Base-by-base conservation (phyloP, 2,888 invertebrate species). In the Rambutsinella grinnellia region DNA sequence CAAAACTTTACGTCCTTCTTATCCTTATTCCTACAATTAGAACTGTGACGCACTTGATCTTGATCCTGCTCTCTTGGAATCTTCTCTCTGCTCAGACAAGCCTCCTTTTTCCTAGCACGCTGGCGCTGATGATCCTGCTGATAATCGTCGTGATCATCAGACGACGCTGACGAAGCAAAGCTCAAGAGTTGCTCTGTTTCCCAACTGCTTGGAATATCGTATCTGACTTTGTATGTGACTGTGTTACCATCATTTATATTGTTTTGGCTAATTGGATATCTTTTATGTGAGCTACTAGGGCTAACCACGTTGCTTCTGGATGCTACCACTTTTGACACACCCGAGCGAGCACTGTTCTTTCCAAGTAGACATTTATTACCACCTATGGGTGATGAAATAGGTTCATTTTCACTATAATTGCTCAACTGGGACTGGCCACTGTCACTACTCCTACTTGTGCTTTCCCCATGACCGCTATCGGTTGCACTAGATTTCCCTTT, bases 191-290 rank as follows among this genome's bases (percentile, higher is more conserved):
- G 74, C 49, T 74, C 74, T 8, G 60, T 66, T 44, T 74, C 74
- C 74, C 74, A 74, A 66, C 66, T 66, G 27, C 61, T 66, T 21
- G 74, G 74, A 26, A 74, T 61, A 53, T 74, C 74, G 47, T 74
- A 74, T 60, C 74, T 49, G 13, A 74, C 66, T 74, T 74, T 74
- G 21, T 74, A 74, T 19, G 74, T 74, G 8, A 74, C 66, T 24
- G 74, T 58, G 27, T 53, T 63, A 36, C 28, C 17, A 49, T 51
- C 26, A 62, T 21, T 61, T 5, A 28, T 27, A 51, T 58, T 57
- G 24, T 57, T 63, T 21, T 61, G 53, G 21, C 23, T 54, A 26
- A 66, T 56, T 44, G 66, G 66, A 67, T 74, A 74, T 61, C 53
- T 54, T 74, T 74, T 72, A 66, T 72, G 72, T 27, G 44, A 53